Evolutionary conservation across 2,888 invertebrate species (phyloP), one percentile per base, ranked within the genome.

Genomic region (Biston stratarius): DNA sequence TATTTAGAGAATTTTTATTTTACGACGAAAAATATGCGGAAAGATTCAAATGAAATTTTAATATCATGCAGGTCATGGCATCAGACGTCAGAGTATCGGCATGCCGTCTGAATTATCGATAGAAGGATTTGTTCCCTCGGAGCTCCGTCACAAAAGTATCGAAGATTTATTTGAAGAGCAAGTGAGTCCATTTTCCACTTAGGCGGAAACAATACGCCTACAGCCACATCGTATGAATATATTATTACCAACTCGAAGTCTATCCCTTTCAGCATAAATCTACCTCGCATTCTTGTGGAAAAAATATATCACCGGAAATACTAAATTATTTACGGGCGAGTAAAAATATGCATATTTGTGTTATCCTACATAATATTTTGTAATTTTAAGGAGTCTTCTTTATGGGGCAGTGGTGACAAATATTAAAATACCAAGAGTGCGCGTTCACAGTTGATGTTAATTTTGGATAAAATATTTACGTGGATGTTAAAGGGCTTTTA

Each of bases 401-500:
- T 73, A 71, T 68, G 69, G 71, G 72, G 77, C 73, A 71, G 71
- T 75, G 72, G 71, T 53, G 53, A 62, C 52, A 74, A 76, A 74
- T 75, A 84, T 83, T 78, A 86, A 83, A 83, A 83, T 83, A 79
- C 77, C 77, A 60, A 64, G 67, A 72, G 70, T 70, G 70, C 70
- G 59, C 67, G 70, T 65, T 69, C 67, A 75, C 81, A 81, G 76
- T 81, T 65, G 73, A 70, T 77, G 73, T 69, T 66, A 80, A 82
- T 77, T 82, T 83, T 76, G 70, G 70, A 77, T 77, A 74, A 83
- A 83, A 83, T 83, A 84, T 84, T 83, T 63, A 58, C 77, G 75
- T 73, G 76, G 82, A 78, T 76, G 62, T 75, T 67, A 62, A 58
- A 60, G 61, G 45, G 72, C 66, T 74, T 70, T 60, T 74, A 67